Evolutionary conservation across 2,797 vertebrate genomes (phyloP), one percentile per base, ranked within the genome.

Genomic region (Thunnus albacares): DNA sequence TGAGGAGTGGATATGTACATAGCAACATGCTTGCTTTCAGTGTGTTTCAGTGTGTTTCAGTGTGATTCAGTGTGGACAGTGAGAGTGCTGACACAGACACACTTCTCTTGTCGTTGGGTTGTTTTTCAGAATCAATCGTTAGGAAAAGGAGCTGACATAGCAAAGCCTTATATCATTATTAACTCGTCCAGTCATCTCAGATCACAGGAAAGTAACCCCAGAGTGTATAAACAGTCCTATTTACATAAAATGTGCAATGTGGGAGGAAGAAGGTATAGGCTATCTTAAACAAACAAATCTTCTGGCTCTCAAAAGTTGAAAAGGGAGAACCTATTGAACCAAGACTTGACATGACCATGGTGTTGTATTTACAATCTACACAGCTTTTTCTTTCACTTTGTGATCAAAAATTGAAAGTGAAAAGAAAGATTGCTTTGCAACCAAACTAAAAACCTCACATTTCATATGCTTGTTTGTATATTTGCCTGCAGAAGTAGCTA

Each of bases 121-220:
- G 73, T 81, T 91, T 80, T 89, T 84, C 66, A 75, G 53, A 26
- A 58, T 75, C 59, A 33, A 26, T 79, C 26, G 15, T 87, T 71
- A 12, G 56, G 26, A 43, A 79, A 85, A 87, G 33, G 64, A 59
- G 88, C 88, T 90, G 89, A 90, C 66, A 77, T 26, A 11, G 81
- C 87, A 43, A 17, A 20, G 63, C 33, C 52, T 68, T 22, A 55
- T 65, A n/a, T 82, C 79, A 81, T 90, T 83, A 92, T 85, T 86
- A 90, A 89, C 87, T 75, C 35, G 15, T 77, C 62, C 45, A 74
- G 72, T 82, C 77, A 22, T 66, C 49, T 68, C 51, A 71, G 80
- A 83, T 92, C 84, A 85, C 68, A 57, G 65, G 17, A 63, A 38
- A 73, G 56, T 33, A 73, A 75, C 43, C 65, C 3, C n/a, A 74